A percentile compares a stretch with the other conserved stretches of the same genome.
Evolutionary conservation across 2,888 invertebrate species (phyloP).

Genomic region (Lysandra coridon): DNA sequence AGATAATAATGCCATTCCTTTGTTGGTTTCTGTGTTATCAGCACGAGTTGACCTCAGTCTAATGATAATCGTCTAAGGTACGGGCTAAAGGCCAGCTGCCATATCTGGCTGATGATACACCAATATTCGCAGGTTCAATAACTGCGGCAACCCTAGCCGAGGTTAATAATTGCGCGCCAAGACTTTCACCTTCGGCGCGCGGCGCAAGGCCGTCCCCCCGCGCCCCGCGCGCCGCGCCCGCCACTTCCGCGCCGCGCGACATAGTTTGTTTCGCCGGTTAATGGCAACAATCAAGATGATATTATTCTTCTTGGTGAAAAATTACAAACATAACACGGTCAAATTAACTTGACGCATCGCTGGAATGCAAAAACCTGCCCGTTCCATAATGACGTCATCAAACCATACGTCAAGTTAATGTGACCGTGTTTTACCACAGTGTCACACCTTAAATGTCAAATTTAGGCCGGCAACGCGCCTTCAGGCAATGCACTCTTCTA

Average conservation of each 20-base stretch:
- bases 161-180: conserved; percentile 74
- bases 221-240: conserved; percentile 59
- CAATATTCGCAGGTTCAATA: background rate
- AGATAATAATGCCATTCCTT: background rate
- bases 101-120: background rate
- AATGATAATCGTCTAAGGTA: background rate
- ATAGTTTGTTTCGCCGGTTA: conserved; percentile 2
- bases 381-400: no score
- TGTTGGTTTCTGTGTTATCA: background rate
- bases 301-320: background rate
- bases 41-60: background rate
- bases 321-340: no score
- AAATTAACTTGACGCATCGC: no score
- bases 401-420: no score
- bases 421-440: no score
- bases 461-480: no score
- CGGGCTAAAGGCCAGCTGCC: background rate
- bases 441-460: no score
- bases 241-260: conserved; percentile 19
- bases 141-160: conserved; percentile 47
- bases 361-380: no score
- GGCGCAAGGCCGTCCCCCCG: conserved; percentile 72
- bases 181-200: conserved; percentile 78
- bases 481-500: no score
- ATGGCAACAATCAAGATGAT: background rate